Evolutionary conservation across 2,113 vertebrate genomes (phyloP).

Genomic region (Microtus richardsoni): DNA sequence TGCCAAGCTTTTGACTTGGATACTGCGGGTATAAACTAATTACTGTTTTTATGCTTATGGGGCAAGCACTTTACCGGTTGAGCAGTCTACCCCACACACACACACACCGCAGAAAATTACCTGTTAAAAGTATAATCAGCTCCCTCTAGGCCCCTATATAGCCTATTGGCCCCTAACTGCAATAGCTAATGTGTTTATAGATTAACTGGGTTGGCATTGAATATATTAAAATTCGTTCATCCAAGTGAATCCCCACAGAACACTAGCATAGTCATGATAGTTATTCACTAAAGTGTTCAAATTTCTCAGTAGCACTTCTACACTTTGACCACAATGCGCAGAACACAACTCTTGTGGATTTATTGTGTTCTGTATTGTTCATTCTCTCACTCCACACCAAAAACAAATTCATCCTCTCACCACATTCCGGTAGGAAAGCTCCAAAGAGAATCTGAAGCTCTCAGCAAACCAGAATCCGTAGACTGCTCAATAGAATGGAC

Average conservation of each 20-base stretch:
- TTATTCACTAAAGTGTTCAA: background rate
- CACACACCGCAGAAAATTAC: background rate
- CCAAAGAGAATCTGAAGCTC: background rate
- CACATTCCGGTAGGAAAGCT: background rate
- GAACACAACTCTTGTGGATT: background rate
- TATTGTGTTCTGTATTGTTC: background rate
- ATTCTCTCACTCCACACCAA: background rate
- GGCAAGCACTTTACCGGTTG: background rate
- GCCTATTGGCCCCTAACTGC: background rate
- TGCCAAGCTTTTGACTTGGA: background rate
- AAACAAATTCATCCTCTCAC: background rate
- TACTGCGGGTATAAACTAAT: background rate
- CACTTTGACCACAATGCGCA: background rate
- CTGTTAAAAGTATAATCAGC: constrained; percentile 6
- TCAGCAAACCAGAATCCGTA: background rate
- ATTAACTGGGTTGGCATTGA: constrained; percentile 24
- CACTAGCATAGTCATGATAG: background rate
- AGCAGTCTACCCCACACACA: background rate
- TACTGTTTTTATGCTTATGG: background rate
- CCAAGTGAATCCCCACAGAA: background rate
- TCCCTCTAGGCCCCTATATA: too few species aligned
- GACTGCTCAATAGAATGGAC: background rate
- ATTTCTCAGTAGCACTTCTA: background rate
- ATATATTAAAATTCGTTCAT: constrained; percentile 20
- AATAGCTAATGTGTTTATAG: background rate